Evolutionary conservation across 64 coral and sea anemone genomes (phyloP).

Genomic region (Astreopora myriophthalma): DNA sequence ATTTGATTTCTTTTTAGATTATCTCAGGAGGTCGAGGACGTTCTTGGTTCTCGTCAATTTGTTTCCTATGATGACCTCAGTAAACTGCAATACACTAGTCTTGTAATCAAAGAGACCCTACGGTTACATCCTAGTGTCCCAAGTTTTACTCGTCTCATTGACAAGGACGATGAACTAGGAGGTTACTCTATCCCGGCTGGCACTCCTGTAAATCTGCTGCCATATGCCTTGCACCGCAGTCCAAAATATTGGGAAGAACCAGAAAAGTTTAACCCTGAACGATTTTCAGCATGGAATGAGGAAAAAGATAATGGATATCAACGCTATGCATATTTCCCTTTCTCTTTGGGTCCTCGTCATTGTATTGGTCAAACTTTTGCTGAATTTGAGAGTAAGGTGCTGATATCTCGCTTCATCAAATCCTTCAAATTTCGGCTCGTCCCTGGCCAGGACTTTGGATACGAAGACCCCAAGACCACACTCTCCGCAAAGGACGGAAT

Average conservation of each 20-base stretch:
- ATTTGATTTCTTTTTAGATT: not conserved
- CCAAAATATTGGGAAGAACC: conserved; percentile 38
- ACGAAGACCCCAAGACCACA: conserved; percentile 9
- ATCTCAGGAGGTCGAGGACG: conserved; percentile 17
- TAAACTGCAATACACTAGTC: conserved; percentile 17
- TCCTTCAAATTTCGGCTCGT: conserved; percentile 20
- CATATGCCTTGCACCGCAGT: conserved; percentile 2
- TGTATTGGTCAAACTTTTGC: conserved; percentile 33
- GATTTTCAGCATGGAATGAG: not conserved
- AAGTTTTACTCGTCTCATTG: not conserved
- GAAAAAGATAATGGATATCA: not conserved
- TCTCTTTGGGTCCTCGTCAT: conserved; percentile 17
- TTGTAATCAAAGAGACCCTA: conserved; percentile 64
- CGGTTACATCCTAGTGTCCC: conserved; percentile 47
- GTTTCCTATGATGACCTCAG: conserved; percentile 21
- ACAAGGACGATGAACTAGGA: conserved; percentile 22
- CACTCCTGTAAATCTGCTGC: not conserved
- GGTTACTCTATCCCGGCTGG: conserved; percentile 17
- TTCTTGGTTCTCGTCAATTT: not conserved
- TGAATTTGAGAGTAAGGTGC: conserved; percentile 11
- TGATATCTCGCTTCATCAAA: conserved; percentile 15
- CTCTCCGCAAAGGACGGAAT: not conserved
- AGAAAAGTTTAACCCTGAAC: conserved; percentile 25
- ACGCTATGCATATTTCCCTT: conserved; percentile 12
- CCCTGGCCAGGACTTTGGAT: conserved; percentile 1